These are phyloP conservation scores for Danio jaintianensis DNA, from an alignment of 2,797 vertebrate genomes.

Conservation along the genomic window DNA sequence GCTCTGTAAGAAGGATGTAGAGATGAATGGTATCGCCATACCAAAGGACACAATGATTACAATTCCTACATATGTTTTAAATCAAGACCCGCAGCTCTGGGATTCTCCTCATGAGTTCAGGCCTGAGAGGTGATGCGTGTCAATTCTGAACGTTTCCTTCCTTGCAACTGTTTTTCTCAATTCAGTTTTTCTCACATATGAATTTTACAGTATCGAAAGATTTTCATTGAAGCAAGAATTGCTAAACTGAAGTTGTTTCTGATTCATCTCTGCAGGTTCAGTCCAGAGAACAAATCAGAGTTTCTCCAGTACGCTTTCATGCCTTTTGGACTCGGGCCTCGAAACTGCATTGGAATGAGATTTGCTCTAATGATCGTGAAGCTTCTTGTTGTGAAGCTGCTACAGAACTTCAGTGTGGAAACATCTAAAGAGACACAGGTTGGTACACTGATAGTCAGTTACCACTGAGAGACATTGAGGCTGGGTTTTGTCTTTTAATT, in stretches of 20 bases:
- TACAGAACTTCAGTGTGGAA: conserved; percentile 83
- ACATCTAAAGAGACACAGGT: conserved; percentile 86
- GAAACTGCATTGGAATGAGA: conserved; percentile 88
- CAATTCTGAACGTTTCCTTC: no score
- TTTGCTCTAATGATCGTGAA: conserved; percentile 84
- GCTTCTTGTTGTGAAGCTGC: conserved; percentile 71
- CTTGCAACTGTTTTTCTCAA: no score
- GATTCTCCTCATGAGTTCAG: conserved; percentile 74
- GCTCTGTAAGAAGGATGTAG: conserved; percentile 73
- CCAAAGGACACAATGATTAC: conserved; percentile 67
- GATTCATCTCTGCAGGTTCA: conserved; percentile 75
- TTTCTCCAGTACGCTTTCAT: conserved; percentile 79
- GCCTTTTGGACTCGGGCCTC: conserved; percentile 88
- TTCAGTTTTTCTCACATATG: no score
- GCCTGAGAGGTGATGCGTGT: conserved; percentile 76
- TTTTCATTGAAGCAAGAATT: no score
- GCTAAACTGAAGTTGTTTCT: no score
- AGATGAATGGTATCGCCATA: conserved; percentile 74
- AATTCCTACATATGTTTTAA: conserved; percentile 71
- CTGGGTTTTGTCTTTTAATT: not conserved
- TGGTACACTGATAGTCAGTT: conserved; percentile 45
- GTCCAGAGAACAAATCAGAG: conserved; percentile 80
- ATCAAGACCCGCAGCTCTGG: conserved; percentile 69
- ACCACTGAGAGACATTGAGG: not conserved
- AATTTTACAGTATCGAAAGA: no score